Evolutionary conservation across 1,140 invertebrate species (phyloP).

Genomic region (Tetramorium simillimum): DNA sequence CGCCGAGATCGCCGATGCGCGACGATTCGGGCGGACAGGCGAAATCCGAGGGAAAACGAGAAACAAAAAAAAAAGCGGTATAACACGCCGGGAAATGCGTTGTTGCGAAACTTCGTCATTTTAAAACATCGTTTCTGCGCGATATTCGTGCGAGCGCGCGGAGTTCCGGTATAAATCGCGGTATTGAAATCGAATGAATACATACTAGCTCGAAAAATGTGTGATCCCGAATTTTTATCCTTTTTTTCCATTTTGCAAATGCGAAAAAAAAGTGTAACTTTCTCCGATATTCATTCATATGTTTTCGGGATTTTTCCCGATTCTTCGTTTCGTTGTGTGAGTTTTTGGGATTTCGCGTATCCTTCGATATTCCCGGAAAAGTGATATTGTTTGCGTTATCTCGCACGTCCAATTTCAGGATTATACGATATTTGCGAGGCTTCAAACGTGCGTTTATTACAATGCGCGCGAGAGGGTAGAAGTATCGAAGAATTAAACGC

Average conservation of each 20-base stretch:
- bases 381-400: neutral
- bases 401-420: neutral
- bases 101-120: constrained; percentile 47
- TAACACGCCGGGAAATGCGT: constrained; percentile 1
- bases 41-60: constrained; percentile 1
- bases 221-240: constrained; percentile 21
- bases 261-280: neutral
- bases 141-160: constrained; percentile 3
- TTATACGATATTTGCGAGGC: neutral
- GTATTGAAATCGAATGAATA: constrained; percentile 50
- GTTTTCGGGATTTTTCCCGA: constrained; percentile 19
- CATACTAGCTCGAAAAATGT: constrained; percentile 7
- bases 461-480: neutral
- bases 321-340: constrained; percentile 2
- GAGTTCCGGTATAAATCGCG: constrained; percentile 24
- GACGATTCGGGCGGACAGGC: constrained; percentile 5
- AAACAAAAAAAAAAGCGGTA: constrained; percentile 3
- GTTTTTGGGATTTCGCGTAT: neutral
- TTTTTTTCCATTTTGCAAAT: neutral
- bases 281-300: neutral
- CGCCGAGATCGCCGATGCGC: neutral
- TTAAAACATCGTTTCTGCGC: constrained; percentile 33
- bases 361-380: neutral
- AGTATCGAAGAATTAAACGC: neutral
- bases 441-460: constrained; percentile 18